Percentiles rank a stretch among this genome's conserved stretches.
Conservation (phyloP, 2,113 vertebrate genomes). For the Aspiorhynchus laticeps region DNA sequence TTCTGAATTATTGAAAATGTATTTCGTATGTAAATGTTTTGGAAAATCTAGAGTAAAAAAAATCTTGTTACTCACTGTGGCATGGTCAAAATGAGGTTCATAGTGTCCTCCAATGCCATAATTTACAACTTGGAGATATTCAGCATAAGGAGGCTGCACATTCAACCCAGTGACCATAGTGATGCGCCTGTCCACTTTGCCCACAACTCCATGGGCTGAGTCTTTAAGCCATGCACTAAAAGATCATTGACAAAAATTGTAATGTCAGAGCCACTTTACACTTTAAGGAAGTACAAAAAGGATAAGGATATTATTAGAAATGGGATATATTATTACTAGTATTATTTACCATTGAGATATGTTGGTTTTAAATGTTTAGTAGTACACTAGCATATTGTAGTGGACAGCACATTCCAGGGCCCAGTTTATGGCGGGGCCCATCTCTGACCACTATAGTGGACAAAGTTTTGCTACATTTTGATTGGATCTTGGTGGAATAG, state of each 20-base stretch:
- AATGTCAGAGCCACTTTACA: background rate
- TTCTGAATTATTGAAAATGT: background rate
- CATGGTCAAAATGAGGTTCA: constrained; percentile 94
- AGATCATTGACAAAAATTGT: constrained; percentile 17
- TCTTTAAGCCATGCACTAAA: constrained; percentile 90
- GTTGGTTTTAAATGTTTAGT: background rate
- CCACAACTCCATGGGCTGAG: constrained; percentile 74
- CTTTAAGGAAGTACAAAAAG: background rate
- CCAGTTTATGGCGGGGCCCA: too few relatives aligned
- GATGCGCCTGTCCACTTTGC: constrained; percentile 80
- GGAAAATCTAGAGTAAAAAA: too few relatives aligned
- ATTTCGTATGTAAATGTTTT: background rate
- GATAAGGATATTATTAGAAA: background rate
- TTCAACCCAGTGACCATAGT: constrained; percentile 85
- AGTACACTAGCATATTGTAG: too few relatives aligned
- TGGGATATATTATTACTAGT: background rate
- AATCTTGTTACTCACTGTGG: constrained; percentile 79
- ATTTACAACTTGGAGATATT: constrained; percentile 94
- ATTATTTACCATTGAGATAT: background rate
- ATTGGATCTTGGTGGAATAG: too few relatives aligned
- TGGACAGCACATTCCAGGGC: too few relatives aligned
- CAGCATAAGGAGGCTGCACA: constrained; percentile 81
- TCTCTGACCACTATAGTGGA: too few relatives aligned
- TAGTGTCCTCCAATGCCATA: constrained; percentile 94
- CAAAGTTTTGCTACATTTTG: too few relatives aligned